Conservation (phyloP, 2,797 vertebrate species). For the Heliangelus exortis region DNA sequence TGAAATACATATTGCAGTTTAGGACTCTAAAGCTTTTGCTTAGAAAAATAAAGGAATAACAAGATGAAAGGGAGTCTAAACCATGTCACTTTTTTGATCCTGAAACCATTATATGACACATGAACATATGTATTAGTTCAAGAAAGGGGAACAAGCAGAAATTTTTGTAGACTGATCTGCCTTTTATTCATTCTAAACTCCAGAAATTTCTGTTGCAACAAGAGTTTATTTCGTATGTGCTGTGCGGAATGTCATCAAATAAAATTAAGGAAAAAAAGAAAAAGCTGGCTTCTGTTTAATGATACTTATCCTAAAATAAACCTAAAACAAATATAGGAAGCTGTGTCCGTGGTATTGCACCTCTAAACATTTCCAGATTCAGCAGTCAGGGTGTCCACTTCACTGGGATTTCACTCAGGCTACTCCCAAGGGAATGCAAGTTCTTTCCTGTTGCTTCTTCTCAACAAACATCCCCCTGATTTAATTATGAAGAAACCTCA, state of each 20-base stretch:
- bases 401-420: background rate
- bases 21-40: background rate
- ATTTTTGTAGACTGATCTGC: background rate
- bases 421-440: accelerated
- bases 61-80: background rate
- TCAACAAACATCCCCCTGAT: background rate
- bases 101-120: background rate
- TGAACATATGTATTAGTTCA: background rate
- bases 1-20: background rate
- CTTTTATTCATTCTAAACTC: background rate
- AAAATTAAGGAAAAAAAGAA: background rate
- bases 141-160: background rate
- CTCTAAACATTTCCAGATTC: background rate
- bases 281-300: background rate
- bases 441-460: background rate
- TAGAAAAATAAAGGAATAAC: background rate
- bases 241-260: background rate
- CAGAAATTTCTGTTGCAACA: background rate
- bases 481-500: background rate
- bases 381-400: background rate
- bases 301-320: background rate
- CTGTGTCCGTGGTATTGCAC: background rate
- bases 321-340: background rate
- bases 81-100: background rate
- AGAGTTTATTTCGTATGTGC: background rate